phyloP scores from a whole-genome alignment of 2,113 vertebrate genomes.

The Phylloscopus trochiloides region DNA sequence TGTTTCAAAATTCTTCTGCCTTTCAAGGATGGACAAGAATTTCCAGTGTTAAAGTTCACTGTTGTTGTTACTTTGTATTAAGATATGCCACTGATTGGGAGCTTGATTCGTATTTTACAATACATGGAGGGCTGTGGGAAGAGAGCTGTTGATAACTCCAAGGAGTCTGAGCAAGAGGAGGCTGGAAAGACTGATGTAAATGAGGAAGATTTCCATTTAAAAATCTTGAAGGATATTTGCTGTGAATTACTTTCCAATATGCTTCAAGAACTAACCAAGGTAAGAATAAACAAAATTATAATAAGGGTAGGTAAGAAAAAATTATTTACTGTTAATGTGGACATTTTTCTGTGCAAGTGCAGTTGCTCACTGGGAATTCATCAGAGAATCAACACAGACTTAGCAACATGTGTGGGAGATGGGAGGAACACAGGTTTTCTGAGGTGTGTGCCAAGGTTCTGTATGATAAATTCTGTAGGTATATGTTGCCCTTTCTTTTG shows the following conservation, averaged over 20 bases:
- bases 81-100: constrained; percentile 82
- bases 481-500: not conserved
- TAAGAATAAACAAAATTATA: constrained; percentile 18
- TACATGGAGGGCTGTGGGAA: constrained; percentile 77
- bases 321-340: not conserved
- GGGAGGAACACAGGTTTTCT: not conserved
- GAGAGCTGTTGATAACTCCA: constrained; percentile 29
- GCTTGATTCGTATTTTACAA: constrained; percentile 83
- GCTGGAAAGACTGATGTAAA: constrained; percentile 17
- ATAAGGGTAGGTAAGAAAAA: not conserved
- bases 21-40: not conserved
- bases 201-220: constrained; percentile 81
- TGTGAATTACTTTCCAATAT: constrained; percentile 89
- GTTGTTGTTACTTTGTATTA: constrained; percentile 36
- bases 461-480: not conserved
- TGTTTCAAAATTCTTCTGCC: not conserved
- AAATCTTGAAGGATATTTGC: constrained; percentile 85
- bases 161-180: constrained; percentile 36
- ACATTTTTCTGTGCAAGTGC: not conserved
- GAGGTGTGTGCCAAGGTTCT: not conserved
- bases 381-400: not conserved
- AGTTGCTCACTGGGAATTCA: not conserved
- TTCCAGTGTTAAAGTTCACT: not conserved
- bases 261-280: constrained; percentile 78
- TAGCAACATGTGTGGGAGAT: not conserved